Conservation (phyloP, 1,140 invertebrate species). For the Aphaenogaster ashmeadi region DNA sequence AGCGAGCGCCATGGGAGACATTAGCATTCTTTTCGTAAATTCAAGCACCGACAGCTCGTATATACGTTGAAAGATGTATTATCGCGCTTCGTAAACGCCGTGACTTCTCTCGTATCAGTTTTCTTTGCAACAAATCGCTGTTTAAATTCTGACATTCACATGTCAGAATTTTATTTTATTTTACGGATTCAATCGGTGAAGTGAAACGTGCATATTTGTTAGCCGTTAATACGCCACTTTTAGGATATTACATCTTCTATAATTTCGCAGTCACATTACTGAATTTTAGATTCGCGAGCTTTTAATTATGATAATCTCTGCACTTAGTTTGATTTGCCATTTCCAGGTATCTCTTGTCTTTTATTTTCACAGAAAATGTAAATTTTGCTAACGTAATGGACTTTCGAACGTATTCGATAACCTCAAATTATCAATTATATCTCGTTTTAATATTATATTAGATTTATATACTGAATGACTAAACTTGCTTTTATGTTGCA, state of each 20-base stretch:
- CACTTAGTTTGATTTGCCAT: neutral
- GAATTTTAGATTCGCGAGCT: slow-evolving; percentile 6
- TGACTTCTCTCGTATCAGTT: slow-evolving; percentile 34
- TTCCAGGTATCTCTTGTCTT: neutral
- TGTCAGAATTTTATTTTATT: slow-evolving; percentile 8
- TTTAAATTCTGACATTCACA: slow-evolving; percentile 28
- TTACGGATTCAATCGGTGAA: neutral
- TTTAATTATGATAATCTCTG: slow-evolving; percentile 34
- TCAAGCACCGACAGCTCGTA: slow-evolving; percentile 48
- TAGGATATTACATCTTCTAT: neutral
- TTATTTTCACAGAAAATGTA: neutral
- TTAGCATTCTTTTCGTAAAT: slow-evolving; percentile 65
- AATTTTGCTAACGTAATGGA: neutral
- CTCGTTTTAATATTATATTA: neutral
- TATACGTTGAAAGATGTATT: slow-evolving; percentile 45
- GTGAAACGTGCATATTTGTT: neutral
- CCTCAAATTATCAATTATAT: neutral
- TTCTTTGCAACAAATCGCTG: neutral
- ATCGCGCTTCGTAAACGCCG: slow-evolving; percentile 18
- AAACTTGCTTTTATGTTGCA: neutral
- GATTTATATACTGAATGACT: neutral
- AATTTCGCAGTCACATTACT: neutral
- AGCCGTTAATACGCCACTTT: neutral
- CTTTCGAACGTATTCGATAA: neutral
- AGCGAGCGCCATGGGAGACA: slow-evolving; percentile 34